Evolutionary conservation across 2,797 vertebrate species (phyloP), one percentile per base, ranked within the genome.

Genomic region (Thripadectes ignobilis): DNA sequence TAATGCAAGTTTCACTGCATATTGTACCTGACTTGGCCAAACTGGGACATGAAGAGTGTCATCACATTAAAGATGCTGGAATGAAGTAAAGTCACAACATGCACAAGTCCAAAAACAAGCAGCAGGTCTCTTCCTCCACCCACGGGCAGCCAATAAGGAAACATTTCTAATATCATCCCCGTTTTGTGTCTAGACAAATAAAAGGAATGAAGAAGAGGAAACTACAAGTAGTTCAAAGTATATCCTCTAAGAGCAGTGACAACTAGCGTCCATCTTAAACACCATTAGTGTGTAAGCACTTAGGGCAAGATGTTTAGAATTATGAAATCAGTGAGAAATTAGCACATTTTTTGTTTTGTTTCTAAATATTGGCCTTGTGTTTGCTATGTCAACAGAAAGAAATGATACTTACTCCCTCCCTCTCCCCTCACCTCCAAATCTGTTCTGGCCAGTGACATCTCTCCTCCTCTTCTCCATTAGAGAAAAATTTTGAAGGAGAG

Each of bases 101-200:
- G 96, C 95, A 96, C 95, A 96, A 96, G 92, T 97, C 94, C 96
- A 97, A 93, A 96, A 97, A 80, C 95, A 94, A 96, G 93, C 96
- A 97, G 95, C 95, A 96, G 93, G 78, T 94, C 95, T 96, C 93
- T 96, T 96, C 95, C 95, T 96, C 92, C 89, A 97, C 91, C 95
- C 95, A 96, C 0, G 58, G 87, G 92, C 93, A 96, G 95, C 85
- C 96, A 96, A 95, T 96, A 96, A 96, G 95, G 85, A 95, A 94
- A 97, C 91, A 92, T 93, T 96, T 91, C 95, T 97, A 94, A 93
- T 93, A 95, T 96, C 93, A 92, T 92, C 92, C 96, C 94, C 81
- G 48, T 96, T 97, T 97, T 94, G 92, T 93, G 95, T 96, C 94
- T 94, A 96, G 94, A 95, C 86, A 96, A 89, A 96, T 95, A 79